phyloP scores from a whole-genome alignment of 2,113 vertebrate genomes.

The Callorhinus ursinus region DNA sequence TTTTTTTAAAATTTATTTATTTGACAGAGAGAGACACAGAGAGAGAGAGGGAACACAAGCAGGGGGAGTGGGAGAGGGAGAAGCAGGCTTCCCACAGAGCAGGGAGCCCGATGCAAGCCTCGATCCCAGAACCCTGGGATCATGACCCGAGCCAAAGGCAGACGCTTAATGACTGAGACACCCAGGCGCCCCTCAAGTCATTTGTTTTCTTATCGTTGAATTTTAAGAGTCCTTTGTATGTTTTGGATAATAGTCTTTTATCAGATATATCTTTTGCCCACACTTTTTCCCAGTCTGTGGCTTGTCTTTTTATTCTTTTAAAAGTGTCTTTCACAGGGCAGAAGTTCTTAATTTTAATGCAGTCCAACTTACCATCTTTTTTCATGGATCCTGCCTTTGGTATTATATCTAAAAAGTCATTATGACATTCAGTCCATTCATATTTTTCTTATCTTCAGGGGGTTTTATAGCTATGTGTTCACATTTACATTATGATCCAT shows the following conservation, averaged over 20 bases:
- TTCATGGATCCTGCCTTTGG: not conserved
- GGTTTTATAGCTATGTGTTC: not conserved
- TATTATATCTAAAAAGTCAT: not conserved
- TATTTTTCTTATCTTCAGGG: not conserved
- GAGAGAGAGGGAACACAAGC: too few species aligned
- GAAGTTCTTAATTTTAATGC: not conserved
- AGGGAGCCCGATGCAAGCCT: too few species aligned
- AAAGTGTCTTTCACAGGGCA: not conserved
- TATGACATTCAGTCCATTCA: not conserved
- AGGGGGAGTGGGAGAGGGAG: too few species aligned
- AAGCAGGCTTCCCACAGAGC: too few species aligned
- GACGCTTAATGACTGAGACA: too few species aligned
- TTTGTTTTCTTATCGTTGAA: not conserved
- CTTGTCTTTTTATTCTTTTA: not conserved
- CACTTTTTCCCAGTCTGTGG: not conserved
- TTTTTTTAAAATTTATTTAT: too few species aligned
- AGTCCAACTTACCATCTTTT: not conserved
- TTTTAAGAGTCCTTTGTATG: not conserved
- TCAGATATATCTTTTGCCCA: not conserved
- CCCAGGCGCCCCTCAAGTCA: not conserved
- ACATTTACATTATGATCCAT: not conserved
- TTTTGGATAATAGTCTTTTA: not conserved
- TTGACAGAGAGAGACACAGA: too few species aligned
- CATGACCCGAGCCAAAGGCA: too few species aligned
- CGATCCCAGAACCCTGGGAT: too few species aligned